Percentiles rank a stretch among this genome's conserved stretches.
phyloP scores from a whole-genome alignment of 2,797 vertebrate genomes.

The Psittacula echo region DNA sequence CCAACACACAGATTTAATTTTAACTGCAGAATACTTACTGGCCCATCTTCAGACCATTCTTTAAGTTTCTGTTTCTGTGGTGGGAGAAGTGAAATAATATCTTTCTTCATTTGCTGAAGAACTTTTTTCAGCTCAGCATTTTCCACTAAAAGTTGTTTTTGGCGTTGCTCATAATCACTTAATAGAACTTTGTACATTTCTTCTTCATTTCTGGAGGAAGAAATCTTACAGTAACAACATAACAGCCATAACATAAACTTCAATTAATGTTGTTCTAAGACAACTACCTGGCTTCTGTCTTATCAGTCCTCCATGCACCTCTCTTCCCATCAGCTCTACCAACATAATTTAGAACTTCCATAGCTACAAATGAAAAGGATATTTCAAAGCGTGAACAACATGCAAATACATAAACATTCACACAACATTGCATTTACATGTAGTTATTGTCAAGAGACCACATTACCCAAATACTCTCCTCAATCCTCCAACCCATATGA shows the following conservation, averaged over 20 bases:
- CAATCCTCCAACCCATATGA: not conserved
- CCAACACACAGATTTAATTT: not conserved
- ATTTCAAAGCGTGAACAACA: slow-evolving; percentile 47
- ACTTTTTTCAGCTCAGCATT: slow-evolving; percentile 96
- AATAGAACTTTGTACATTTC: slow-evolving; percentile 95
- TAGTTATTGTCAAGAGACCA: not conserved
- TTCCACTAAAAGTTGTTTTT: slow-evolving; percentile 89
- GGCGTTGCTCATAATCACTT: slow-evolving; percentile 89
- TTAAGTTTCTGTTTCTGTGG: slow-evolving; percentile 80
- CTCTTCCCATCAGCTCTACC: slow-evolving; percentile 94
- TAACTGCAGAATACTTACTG: slow-evolving; percentile 76
- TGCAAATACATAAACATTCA: not conserved
- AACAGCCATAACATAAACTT: not conserved
- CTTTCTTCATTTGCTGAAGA: slow-evolving; percentile 97
- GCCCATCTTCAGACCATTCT: slow-evolving; percentile 83
- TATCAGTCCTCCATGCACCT: slow-evolving; percentile 92
- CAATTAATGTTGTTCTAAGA: not conserved
- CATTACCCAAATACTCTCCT: not conserved
- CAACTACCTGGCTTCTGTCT: slow-evolving; percentile 86
- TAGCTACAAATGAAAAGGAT: slow-evolving; percentile 81
- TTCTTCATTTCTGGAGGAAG: slow-evolving; percentile 87
- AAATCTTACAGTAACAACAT: slow-evolving; percentile 42
- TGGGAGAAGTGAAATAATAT: slow-evolving; percentile 93
- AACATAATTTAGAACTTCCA: slow-evolving; percentile 93
- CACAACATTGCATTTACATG: not conserved